These are phyloP conservation scores for Tyria jacobaeae DNA, from an alignment of 2,888 invertebrate species.

Conservation along the genomic window DNA sequence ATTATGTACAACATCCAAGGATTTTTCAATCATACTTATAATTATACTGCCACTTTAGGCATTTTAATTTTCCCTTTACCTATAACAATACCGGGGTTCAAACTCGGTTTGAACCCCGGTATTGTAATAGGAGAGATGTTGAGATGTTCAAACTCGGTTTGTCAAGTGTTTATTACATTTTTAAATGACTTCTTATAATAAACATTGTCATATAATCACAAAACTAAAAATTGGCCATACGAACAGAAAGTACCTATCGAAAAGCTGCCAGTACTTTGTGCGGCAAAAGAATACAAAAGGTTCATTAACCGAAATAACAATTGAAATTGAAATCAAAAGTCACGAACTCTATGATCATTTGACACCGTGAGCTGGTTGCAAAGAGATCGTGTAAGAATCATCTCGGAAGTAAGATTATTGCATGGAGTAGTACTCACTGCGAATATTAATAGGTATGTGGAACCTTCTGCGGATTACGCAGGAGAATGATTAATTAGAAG, in stretches of 20 bases:
- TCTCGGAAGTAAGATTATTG: constrained; percentile 63
- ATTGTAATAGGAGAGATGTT: too few relatives aligned
- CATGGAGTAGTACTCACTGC: constrained; percentile 50
- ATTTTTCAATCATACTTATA: too few relatives aligned
- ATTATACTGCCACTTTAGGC: too few relatives aligned
- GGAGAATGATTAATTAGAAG: constrained; percentile 53
- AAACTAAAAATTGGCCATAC: constrained; percentile 22
- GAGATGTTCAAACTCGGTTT: too few relatives aligned
- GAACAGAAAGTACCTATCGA: constrained; percentile 34
- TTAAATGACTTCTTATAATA: too few relatives aligned
- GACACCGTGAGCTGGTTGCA: constrained; percentile 50
- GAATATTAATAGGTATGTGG: constrained; percentile 60
- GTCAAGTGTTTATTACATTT: too few relatives aligned
- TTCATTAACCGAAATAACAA: constrained; percentile 55
- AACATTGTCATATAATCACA: not conserved
- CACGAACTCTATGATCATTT: constrained; percentile 54
- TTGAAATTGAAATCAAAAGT: constrained; percentile 64
- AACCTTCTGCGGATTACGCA: constrained; percentile 52
- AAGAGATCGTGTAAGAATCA: constrained; percentile 48
- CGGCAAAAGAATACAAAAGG: constrained; percentile 56
- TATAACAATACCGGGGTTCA: too few relatives aligned
- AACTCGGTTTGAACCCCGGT: too few relatives aligned
- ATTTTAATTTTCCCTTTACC: too few relatives aligned
- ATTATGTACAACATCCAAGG: too few relatives aligned
- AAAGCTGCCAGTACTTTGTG: constrained; percentile 34